Base-by-base conservation (phyloP, 2,797 vertebrate species). In the Spinus pinus region DNA sequence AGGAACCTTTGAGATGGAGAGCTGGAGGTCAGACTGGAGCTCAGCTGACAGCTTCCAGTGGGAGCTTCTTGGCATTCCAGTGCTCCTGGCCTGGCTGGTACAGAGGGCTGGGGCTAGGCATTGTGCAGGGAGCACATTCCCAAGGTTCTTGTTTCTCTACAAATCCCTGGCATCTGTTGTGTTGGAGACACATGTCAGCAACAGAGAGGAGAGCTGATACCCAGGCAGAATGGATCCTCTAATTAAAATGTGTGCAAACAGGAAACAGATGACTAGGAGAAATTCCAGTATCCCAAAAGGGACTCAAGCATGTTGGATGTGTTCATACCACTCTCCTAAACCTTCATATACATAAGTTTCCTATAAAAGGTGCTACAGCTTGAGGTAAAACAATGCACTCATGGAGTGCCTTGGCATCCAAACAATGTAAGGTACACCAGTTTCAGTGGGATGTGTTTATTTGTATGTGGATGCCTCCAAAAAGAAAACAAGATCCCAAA, bases 61-160 rank as follows among this genome's bases (percentile, higher is more conserved):
- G 27, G 22, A 67, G 5, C 15, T 28, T 28, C 14, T 24, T 19
- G 3, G 6, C 3, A 3, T 35, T 19, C 9, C 8, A 4, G 22
- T 18, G 13, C 22, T 39, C 7, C 15, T 9, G 2, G 20, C 21
- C 7, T 3, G 2, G 23, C 49, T 3, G 2, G 22, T 8, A 14
- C 2, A 15, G 14, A 22, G 31, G 58, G 27, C 25, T 60, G 10
- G 21, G 20, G 23, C 39, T 22, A 46, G n/a, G 33, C 2, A 8
- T 6, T 13, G 22, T 44, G 31, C 2, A 1, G 4, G 18, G 12
- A 73, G 9, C 28, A 56, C 9, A 51, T 11, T 31, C 16, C 22
- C 7, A 1, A 50, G 25, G 23, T 13, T 30, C 14, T 44, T 28
- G 7, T 31, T 28, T 28, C 7, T 31, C 24, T 65, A 14, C 18